Conservation (phyloP, 37 sponge, comb jelly and placozoan genomes). For the Halisarca cf. caerulea region DNA sequence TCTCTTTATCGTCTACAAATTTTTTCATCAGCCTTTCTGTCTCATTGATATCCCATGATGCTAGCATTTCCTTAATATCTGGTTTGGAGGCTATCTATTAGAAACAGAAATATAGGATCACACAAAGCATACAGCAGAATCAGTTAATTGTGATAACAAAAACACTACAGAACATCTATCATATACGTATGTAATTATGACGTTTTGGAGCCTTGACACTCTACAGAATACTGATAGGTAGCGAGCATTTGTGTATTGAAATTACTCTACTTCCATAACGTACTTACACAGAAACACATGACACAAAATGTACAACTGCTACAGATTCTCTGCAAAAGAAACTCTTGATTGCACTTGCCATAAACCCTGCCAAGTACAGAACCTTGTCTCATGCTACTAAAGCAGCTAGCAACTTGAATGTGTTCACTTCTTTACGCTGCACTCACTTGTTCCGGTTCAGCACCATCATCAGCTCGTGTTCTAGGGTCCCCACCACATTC, state of each 20-base stretch:
- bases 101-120: background rate
- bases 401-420: too few species aligned
- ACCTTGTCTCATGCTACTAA: too few species aligned
- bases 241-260: too few species aligned
- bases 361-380: too few species aligned
- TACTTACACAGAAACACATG: too few species aligned
- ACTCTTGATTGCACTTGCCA: too few species aligned
- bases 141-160: too few species aligned
- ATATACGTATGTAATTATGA: background rate
- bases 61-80: constrained; percentile 16
- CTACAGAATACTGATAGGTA: too few species aligned
- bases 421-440: too few species aligned
- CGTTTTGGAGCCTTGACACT: background rate
- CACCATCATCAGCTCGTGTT: constrained; percentile 82
- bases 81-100: constrained; percentile 30
- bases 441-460: constrained; percentile 72
- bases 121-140: background rate
- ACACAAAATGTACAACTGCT: too few species aligned
- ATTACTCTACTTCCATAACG: too few species aligned
- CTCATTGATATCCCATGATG: constrained; percentile 37
- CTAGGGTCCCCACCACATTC: constrained; percentile 61
- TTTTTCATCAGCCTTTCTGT: constrained; percentile 35
- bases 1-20: constrained; percentile 36
- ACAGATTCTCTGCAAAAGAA: too few species aligned
- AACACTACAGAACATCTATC: background rate